Base-by-base conservation (phyloP, 2,888 invertebrate genomes). In the Trichacis sp. region DNA sequence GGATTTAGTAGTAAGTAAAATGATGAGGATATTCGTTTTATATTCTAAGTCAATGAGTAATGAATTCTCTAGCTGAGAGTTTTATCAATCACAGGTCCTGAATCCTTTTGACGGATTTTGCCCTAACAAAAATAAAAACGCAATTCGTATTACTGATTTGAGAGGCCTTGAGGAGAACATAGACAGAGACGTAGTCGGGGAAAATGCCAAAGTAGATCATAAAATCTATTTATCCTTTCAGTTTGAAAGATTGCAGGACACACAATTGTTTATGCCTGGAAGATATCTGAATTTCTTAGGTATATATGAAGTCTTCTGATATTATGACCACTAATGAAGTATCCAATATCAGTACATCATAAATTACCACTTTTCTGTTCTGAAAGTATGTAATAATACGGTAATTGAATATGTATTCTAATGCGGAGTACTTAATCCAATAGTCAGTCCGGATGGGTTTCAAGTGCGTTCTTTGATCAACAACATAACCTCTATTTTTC, bases 401-500 rank as follows among this genome's bases (percentile, higher is more conserved):
- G n/a, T n/a, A n/a, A n/a, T n/a, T n/a, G n/a, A n/a, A n/a, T n/a
- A n/a, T n/a, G n/a, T n/a, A n/a, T n/a, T n/a, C n/a, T n/a, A n/a
- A n/a, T n/a, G n/a, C n/a, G n/a, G n/a, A n/a, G n/a, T n/a, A n/a
- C n/a, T n/a, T n/a, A n/a, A n/a, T 36, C n/a, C 12, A 36, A 42
- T 11, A 43, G 43, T 43, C 6, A 12, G 11, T 43, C 19, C 19
- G 2, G 11, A 6, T 18, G 43, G 43, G 9, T 18, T 11, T 11
- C 17, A 18, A 1, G 43, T 43, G 19, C 43, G 43, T 6, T 17
- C 43, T 17, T 12, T 43, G 14, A 43, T 45, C 1, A 42, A 33
- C 8, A 29, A 50, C 38, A 49, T 54, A 33, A 45, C 52, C 1
- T 49, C 48, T 14, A 29, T 24, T 2, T 87, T 92, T 62, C 91